Base-by-base conservation (phyloP, 2,888 invertebrate genomes). In the Campoplex capitator region DNA sequence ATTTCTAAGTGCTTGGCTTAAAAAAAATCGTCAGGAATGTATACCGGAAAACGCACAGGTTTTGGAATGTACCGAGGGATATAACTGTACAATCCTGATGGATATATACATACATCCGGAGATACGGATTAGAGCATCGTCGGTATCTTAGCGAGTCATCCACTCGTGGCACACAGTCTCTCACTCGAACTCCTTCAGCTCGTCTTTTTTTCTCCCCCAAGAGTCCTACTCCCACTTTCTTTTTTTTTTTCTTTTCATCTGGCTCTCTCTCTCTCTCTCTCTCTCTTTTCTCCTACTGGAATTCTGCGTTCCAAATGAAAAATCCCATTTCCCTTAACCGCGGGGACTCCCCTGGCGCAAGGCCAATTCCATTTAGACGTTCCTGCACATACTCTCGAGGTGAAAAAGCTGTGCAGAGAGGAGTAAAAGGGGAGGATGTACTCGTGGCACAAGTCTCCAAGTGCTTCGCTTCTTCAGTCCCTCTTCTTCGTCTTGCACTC, bases 291-390 rank as follows among this genome's bases (percentile, higher is more conserved):
- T 74, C 71, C 83, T 51, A 62, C 80, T 88, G 78, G 88, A 87
- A 88, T 90, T 88, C 81, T 85, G 88, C 90, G 90, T 91, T 90
- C 88, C 89, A 89, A 89, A 90, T 91, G 90, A 91, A 92, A 92
- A 91, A 91, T 92, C 90, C 90, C 84, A 90, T 90, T 89, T 90
- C 90, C 89, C 88, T 88, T 87, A 89, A 90, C 90, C 91, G 87
- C 89, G 83, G 84, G 89, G 85, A 88, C 88, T 87, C 88, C 88
- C 73, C 88, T 91, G 92, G 91, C 90, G 32, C 81, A 28, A 28
- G 73, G 90, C 90, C 91, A 91, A 90, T 91, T 92, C 89, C 90
- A 91, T 89, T 89, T 90, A 91, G 90, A 91, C 78, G 80, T 84
- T 84, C 83, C 77, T 85, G 87, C 62, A 76, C 70, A 87, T 79